phyloP scores from a whole-genome alignment of 2,797 vertebrate species.

The Fratercula arctica region DNA sequence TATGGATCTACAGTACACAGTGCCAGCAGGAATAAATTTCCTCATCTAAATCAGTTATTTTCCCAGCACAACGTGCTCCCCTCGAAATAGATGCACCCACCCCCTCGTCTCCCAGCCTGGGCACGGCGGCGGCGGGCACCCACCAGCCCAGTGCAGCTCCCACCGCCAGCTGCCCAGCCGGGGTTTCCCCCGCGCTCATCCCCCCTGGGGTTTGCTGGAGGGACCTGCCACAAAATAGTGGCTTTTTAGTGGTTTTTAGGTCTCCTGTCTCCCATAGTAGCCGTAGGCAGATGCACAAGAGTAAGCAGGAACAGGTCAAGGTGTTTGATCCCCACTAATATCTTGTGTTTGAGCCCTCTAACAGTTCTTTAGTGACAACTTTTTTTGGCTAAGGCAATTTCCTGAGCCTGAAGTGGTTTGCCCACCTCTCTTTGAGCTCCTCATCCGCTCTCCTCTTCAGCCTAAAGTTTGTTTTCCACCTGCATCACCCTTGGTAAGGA shows the following conservation, averaged over 20 bases:
- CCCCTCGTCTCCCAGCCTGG: neutral
- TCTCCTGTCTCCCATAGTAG: neutral
- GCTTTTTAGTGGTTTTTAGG: neutral
- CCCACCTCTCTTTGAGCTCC: neutral
- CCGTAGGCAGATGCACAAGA: neutral
- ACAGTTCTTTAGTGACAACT: neutral
- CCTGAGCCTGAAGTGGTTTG: neutral
- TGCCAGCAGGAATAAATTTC: neutral
- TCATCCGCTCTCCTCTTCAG: neutral
- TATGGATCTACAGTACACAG: neutral
- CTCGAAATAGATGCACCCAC: neutral
- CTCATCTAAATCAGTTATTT: neutral
- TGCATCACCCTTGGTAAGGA: neutral
- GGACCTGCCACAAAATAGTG: neutral
- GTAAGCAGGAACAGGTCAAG: neutral
- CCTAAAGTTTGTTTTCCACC: neutral
- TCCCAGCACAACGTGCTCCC: neutral
- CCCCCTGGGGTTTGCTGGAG: neutral
- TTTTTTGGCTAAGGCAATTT: neutral
- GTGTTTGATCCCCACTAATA: neutral
- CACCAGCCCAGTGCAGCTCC: neutral
- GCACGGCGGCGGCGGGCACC: fast-evolving
- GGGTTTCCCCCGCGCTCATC: neutral
- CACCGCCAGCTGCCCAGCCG: neutral
- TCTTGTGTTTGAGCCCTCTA: neutral